phyloP scores from a whole-genome alignment of 1,140 invertebrate species.

The Bombus pascuorum region DNA sequence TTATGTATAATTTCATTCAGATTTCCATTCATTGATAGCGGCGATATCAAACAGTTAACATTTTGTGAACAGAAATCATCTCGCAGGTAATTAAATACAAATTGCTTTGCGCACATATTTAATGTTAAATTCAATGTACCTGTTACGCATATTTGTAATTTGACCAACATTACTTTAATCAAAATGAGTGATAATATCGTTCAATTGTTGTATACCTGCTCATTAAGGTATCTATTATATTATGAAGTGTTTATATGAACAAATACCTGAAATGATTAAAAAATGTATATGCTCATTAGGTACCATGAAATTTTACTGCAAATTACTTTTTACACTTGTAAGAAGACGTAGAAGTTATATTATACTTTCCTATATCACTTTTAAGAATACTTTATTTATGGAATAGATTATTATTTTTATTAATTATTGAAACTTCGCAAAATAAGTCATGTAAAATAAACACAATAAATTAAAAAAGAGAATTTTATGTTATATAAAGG shows the following conservation, averaged over 20 bases:
- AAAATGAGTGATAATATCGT: no score
- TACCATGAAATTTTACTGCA: neutral
- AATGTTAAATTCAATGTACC: neutral
- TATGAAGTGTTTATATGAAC: neutral
- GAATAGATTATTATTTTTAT: neutral
- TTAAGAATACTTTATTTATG: neutral
- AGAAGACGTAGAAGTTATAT: neutral
- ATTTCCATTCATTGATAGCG: slow-evolving; percentile 11
- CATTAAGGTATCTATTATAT: no score
- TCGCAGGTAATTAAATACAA: slow-evolving; percentile 56
- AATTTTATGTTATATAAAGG: neutral
- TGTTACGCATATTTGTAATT: neutral
- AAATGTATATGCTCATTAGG: no score
- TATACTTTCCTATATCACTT: neutral
- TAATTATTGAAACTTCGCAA: neutral
- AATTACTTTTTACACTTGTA: neutral
- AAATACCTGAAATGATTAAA: neutral
- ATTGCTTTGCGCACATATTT: neutral
- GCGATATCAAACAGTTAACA: slow-evolving; percentile 50
- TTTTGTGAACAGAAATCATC: slow-evolving; percentile 44
- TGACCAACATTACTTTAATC: neutral
- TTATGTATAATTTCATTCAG: neutral
- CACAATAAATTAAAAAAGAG: neutral
- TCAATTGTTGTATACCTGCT: no score
- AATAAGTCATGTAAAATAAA: neutral